phyloP scores from a whole-genome alignment of 92 coral and sea anemone genomes.

The Chrysogorgia sp. region DNA sequence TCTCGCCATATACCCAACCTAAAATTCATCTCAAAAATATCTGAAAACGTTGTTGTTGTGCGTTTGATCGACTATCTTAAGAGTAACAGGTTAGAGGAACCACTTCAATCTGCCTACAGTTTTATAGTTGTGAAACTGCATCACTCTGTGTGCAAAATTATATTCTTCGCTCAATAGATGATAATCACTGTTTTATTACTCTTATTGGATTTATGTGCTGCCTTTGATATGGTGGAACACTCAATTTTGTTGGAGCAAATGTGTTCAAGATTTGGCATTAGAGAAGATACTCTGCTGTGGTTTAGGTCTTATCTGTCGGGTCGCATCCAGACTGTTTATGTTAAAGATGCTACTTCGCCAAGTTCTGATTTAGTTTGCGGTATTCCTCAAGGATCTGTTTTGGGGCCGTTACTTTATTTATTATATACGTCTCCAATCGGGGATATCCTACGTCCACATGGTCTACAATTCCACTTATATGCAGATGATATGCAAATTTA shows the following conservation, averaged over 20 bases:
- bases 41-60: conserved; percentile 47
- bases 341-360: too few species aligned
- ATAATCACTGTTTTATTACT: conserved; percentile 32
- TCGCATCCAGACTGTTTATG: conserved; percentile 13
- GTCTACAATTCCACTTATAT: too few species aligned
- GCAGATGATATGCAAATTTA: too few species aligned
- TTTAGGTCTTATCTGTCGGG: conserved; percentile 44
- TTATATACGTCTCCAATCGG: too few species aligned
- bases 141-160: conserved; percentile 48
- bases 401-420: too few species aligned
- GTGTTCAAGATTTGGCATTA: conserved; percentile 12
- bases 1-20: conserved; percentile 57
- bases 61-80: conserved; percentile 43
- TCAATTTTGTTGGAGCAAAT: conserved; percentile 32
- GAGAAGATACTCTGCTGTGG: conserved; percentile 34
- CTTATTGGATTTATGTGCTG: conserved; percentile 47
- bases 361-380: too few species aligned
- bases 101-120: conserved; percentile 41
- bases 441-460: too few species aligned
- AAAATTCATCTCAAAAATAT: conserved; percentile 52
- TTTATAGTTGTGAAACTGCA: conserved; percentile 53
- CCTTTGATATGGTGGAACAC: conserved; percentile 50
- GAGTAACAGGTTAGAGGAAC: conserved; percentile 23
- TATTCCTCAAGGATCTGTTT: too few species aligned
- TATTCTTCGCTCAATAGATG: conserved; percentile 49